Evolutionary conservation across 2,113 vertebrate species (phyloP).

Genomic region (Heterochromis multidens): DNA sequence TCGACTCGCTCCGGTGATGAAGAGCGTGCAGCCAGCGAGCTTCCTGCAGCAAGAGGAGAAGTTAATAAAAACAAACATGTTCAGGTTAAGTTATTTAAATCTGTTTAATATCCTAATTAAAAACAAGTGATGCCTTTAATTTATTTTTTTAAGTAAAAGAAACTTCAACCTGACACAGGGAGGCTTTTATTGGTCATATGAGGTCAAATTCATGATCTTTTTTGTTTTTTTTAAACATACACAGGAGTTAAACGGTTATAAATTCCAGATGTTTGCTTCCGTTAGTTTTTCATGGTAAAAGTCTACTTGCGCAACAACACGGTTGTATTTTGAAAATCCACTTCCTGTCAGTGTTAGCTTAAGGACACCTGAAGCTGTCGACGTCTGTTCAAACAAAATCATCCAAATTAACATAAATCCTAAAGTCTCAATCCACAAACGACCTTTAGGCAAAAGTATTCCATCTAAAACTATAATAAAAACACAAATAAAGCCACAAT

Average conservation of each 20-base stretch:
- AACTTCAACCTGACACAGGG: background rate
- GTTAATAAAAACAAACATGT: too few relatives aligned
- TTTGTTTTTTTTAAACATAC: too few relatives aligned
- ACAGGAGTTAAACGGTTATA: background rate
- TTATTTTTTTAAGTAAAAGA: background rate
- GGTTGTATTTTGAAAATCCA: background rate
- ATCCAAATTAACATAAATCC: background rate
- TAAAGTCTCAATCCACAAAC: background rate
- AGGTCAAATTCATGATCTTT: background rate
- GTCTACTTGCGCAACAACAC: background rate
- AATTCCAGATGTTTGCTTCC: background rate
- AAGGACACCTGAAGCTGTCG: background rate
- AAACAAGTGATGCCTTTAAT: background rate
- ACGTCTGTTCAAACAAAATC: background rate
- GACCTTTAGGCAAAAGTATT: background rate
- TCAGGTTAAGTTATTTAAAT: too few relatives aligned
- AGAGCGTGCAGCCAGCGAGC: constrained; percentile 89
- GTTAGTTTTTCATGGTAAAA: background rate
- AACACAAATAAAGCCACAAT: background rate
- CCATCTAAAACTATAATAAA: background rate
- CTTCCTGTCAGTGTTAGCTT: background rate
- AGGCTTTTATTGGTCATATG: background rate
- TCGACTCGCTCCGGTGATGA: constrained; percentile 93
- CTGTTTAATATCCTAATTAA: background rate
- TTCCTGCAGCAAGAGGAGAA: constrained; percentile 72